Conservation (phyloP, 2,797 vertebrate species). For the Streptopelia turtur region DNA sequence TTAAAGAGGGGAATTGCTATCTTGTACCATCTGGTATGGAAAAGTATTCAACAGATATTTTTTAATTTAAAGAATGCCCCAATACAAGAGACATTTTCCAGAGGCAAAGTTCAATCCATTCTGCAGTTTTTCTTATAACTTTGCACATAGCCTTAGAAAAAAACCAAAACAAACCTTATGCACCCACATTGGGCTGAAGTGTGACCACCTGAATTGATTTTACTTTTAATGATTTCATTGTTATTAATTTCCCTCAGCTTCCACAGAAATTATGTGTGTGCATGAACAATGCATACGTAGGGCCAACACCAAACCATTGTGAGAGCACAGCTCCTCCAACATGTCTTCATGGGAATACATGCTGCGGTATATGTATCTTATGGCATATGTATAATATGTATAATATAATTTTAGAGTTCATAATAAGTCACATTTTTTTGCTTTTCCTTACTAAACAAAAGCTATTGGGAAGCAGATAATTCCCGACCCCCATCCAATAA, state of each 20-base stretch:
- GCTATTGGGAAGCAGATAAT: background rate
- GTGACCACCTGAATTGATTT: background rate
- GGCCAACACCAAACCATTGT: background rate
- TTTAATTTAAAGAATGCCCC: background rate
- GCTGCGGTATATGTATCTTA: background rate
- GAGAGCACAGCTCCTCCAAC: slow-evolving; percentile 13
- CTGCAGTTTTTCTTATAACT: background rate
- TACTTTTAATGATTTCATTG: slow-evolving; percentile 12
- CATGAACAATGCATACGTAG: slow-evolving; percentile 5
- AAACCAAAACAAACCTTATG: background rate
- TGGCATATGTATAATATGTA: background rate
- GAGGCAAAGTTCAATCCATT: background rate
- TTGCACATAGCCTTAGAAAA: background rate
- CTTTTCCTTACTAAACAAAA: background rate
- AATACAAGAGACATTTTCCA: background rate
- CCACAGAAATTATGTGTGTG: background rate
- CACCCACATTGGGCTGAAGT: background rate
- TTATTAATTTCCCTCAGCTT: background rate
- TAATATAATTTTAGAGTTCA: background rate
- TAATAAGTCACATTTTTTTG: background rate
- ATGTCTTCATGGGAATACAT: background rate
- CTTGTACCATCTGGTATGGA: background rate
- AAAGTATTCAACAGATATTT: background rate
- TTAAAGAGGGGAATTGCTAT: background rate
- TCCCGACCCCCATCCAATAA: background rate